Conservation (phyloP, 1,140 invertebrate genomes). For the Diabrotica undecimpunctata region DNA sequence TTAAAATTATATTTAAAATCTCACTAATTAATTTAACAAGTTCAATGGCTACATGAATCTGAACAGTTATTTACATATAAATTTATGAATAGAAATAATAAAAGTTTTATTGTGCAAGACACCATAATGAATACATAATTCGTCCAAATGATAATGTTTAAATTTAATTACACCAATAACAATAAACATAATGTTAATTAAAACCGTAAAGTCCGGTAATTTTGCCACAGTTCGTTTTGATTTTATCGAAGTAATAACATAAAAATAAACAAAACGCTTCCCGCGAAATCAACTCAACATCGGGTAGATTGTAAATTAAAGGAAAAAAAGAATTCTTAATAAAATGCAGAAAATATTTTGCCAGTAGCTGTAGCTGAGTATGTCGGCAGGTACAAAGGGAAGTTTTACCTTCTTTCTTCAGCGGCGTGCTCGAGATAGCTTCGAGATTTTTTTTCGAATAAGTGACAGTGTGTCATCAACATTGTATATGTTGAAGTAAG, state of each 20-base stretch:
- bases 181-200: conserved; percentile 23
- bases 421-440: conserved; percentile 1
- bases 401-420: conserved; percentile 4
- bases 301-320: background rate
- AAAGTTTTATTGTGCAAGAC: no score
- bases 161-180: conserved; percentile 19
- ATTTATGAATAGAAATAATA: no score
- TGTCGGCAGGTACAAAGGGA: conserved; percentile 22
- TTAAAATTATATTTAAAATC: no score
- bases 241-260: conserved; percentile 16
- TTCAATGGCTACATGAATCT: no score
- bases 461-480: conserved; percentile 1
- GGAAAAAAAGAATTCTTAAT: conserved; percentile 21
- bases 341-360: conserved; percentile 27
- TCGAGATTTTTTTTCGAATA: background rate
- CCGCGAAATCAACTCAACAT: background rate
- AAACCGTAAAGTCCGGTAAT: conserved; percentile 13
- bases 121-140: no score
- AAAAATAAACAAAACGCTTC: conserved; percentile 19
- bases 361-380: conserved; percentile 21
- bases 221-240: conserved; percentile 14
- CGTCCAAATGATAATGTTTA: background rate
- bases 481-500: background rate
- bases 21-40: no score
- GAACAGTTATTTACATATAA: no score